Base-by-base conservation (phyloP, 1,140 invertebrate genomes). In the Chelonus insularis region DNA sequence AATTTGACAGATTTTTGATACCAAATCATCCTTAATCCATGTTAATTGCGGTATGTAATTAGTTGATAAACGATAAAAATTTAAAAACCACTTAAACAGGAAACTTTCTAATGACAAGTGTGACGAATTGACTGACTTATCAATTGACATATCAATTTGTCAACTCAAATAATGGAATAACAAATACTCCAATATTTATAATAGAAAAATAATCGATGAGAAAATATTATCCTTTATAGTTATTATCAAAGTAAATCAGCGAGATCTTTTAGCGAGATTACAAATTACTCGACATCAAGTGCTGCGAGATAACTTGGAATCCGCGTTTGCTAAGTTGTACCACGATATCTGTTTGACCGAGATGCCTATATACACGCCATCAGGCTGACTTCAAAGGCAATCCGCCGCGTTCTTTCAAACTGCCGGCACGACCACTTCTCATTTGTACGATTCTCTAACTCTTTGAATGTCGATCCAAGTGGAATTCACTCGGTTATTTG, bases 301-400 rank as follows among this genome's bases (percentile, higher is more conserved):
- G 12, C 21, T 16, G 25, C 25, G 41, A 14, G 41, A 61, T 61
- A 61, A 55, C 51, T 61, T 55, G 51, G 29, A 55, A 61, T 61
- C 20, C 59, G 43, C 14, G 59, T 61, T 55, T 61, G 51, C 59
- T 23, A 34, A 55, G 59, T 60, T 55, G 51, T 32, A 16, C 16
- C 21, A 14, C 20, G 37, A 52, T 61, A 55, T 61, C 50, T 61
- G 51, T 61, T 61, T 61, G 59, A 61, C 59, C 59, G 51, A 45
- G 59, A 55, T 61, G 51, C 51, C 59, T 61, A 61, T n/a, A n/a
- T 52, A 60, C 39, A 43, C 37, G 51, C 52, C 58, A 61, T 61
- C 39, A 43, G 39, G 59, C 20, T 55, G 12, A 61, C 59, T 55
- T 61, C 59, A 61, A 61, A 61, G 59, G 25, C 41, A 41, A 36